A percentile compares a stretch with the other conserved stretches of the same genome.
phyloP scores from a whole-genome alignment of 2,797 vertebrate species.

The Gobio occitaniae region DNA sequence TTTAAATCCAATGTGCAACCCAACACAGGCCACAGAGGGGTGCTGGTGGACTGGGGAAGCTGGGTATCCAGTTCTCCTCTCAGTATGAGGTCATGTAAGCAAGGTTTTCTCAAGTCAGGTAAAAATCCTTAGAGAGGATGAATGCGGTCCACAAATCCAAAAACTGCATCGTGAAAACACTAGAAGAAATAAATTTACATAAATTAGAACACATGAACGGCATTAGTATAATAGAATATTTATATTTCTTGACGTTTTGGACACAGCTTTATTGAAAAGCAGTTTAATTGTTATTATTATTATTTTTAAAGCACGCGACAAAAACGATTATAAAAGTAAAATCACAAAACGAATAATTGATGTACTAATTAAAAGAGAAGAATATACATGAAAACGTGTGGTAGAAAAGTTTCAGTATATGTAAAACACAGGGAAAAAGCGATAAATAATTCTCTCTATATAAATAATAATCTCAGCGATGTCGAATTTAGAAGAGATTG shows the following conservation, averaged over 20 bases:
- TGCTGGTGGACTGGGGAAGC: slow-evolving; percentile 52
- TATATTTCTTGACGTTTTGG: background rate
- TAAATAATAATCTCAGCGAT: background rate
- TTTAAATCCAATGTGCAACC: slow-evolving; percentile 46
- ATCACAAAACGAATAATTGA: background rate
- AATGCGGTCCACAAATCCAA: slow-evolving; percentile 50
- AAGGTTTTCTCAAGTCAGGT: slow-evolving; percentile 65
- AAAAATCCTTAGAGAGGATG: slow-evolving; percentile 59
- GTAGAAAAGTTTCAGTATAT: background rate
- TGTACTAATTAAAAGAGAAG: background rate
- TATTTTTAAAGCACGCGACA: background rate
- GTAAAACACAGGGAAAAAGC: background rate
- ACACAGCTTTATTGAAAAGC: background rate
- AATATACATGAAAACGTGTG: background rate
- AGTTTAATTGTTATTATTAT: too few relatives aligned
- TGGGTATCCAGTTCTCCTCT: slow-evolving; percentile 44
- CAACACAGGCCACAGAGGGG: slow-evolving; percentile 63
- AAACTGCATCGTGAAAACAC: slow-evolving; percentile 66
- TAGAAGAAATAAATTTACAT: slow-evolving; percentile 53
- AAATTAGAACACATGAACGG: background rate
- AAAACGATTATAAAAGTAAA: background rate
- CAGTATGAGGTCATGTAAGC: slow-evolving; percentile 55
- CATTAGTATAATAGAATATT: background rate
- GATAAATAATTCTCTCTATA: background rate
- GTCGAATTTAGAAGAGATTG: background rate